These are phyloP conservation scores for Eulemur coronatus DNA, from an alignment of 2,797 vertebrate genomes.

Conservation along the genomic window DNA sequence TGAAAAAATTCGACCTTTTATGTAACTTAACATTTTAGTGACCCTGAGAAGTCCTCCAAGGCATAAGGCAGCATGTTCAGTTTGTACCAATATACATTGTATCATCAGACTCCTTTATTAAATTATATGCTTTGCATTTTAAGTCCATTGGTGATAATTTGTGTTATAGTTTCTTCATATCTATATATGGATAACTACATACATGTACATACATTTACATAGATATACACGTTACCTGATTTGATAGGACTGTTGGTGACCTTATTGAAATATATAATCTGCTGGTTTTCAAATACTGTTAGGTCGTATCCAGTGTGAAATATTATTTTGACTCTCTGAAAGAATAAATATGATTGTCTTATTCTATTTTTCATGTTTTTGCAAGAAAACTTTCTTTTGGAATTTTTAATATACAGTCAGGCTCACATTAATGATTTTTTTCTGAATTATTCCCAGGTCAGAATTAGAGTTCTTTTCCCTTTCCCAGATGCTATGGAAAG, in stretches of 20 bases:
- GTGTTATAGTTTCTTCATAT: background rate
- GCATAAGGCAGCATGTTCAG: background rate
- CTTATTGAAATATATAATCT: background rate
- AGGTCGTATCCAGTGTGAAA: background rate
- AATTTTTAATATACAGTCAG: background rate
- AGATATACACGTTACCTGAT: background rate
- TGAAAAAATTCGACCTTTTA: background rate
- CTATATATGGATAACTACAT: background rate
- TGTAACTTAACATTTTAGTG: background rate
- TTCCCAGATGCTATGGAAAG: background rate
- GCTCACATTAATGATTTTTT: background rate
- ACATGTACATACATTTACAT: background rate
- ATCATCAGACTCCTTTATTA: background rate
- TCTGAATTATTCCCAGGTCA: constrained; percentile 1
- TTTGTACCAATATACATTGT: background rate
- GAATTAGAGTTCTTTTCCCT: background rate
- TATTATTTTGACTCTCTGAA: constrained; percentile 33
- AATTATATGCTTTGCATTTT: background rate
- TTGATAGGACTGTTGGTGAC: background rate
- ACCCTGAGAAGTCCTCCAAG: background rate
- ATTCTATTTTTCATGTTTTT: constrained; percentile 33
- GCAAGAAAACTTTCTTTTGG: background rate
- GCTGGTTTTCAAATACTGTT: constrained; percentile 23
- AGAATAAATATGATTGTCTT: constrained; percentile 15
- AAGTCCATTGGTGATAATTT: background rate